Evolutionary conservation across 2,888 invertebrate species (phyloP).

Genomic region (Seladonia tumulorum): DNA sequence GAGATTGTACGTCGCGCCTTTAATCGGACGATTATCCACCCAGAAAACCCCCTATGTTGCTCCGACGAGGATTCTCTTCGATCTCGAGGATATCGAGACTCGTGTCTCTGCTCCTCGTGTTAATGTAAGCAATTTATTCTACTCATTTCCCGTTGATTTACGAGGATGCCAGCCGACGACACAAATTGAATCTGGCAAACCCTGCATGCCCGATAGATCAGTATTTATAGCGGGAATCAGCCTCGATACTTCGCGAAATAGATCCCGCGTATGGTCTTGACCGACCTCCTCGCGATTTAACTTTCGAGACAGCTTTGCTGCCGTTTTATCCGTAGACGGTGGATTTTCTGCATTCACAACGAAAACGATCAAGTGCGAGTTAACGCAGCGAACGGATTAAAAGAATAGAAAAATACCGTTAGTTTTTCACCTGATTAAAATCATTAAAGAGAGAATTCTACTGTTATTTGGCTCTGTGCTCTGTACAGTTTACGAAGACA

Average conservation of each 20-base stretch:
- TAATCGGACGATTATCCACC: neutral
- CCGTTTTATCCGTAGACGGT: neutral
- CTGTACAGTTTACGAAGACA: neutral
- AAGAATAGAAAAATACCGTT: no score
- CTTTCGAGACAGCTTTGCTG: no score
- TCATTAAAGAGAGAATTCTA: no score
- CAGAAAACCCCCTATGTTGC: neutral
- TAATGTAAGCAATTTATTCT: conserved; percentile 42
- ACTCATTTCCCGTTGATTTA: conserved; percentile 44
- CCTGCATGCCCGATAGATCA: conserved; percentile 72
- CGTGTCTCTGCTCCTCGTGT: neutral
- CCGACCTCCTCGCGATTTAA: neutral
- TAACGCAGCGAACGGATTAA: neutral
- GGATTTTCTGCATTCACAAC: neutral
- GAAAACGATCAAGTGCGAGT: neutral
- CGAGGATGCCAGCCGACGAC: conserved; percentile 61
- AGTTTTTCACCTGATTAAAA: no score
- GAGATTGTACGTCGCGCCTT: neutral
- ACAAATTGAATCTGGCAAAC: conserved; percentile 74
- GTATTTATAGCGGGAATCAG: conserved; percentile 77
- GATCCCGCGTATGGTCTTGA: conserved; percentile 17
- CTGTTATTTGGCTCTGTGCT: neutral
- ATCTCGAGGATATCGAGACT: neutral
- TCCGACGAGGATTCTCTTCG: neutral
- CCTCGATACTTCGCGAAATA: conserved; percentile 41